Percentiles rank a stretch among this genome's conserved stretches.
Conservation (phyloP, 2,888 invertebrate genomes). For the Parelbella ahira region DNA sequence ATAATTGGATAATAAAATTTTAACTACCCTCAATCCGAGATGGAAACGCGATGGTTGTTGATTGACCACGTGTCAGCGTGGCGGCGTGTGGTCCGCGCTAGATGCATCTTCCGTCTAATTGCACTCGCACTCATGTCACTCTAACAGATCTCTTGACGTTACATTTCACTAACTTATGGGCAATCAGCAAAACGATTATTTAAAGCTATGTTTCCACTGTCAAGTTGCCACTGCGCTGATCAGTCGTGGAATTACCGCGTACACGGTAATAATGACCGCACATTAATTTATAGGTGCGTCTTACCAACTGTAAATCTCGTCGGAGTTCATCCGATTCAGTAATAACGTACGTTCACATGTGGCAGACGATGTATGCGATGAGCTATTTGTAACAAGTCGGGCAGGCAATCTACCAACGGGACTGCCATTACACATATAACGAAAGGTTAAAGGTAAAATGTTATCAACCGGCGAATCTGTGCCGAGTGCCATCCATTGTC, state of each 20-base stretch:
- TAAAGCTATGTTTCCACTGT: constrained; percentile 27
- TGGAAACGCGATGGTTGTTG: constrained; percentile 3
- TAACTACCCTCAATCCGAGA: not conserved
- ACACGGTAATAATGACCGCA: constrained; percentile 31
- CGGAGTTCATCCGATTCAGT: constrained; percentile 13
- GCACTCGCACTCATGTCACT: constrained; percentile 47
- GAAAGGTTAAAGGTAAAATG: constrained; percentile 59
- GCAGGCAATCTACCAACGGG: constrained; percentile 11
- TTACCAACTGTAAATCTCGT: constrained; percentile 22
- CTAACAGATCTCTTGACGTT: constrained; percentile 40
- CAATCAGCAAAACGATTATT: constrained; percentile 36
- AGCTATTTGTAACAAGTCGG: constrained; percentile 17
- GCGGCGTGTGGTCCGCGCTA: constrained; percentile 36
- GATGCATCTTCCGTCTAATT: constrained; percentile 39
- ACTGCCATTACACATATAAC: constrained; percentile 17
- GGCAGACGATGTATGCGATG: constrained; percentile 12
- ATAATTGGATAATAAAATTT: no score
- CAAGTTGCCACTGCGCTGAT: constrained; percentile 29
- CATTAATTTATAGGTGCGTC: constrained; percentile 28
- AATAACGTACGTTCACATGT: constrained; percentile 11
- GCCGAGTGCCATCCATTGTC: constrained; percentile 64
- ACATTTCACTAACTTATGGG: constrained; percentile 40
- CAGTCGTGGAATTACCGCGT: constrained; percentile 27
- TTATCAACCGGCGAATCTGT: constrained; percentile 53
- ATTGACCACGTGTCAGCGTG: constrained; percentile 9